Evolutionary conservation across 1,140 invertebrate species (phyloP), one percentile per base, ranked within the genome.

Genomic region (Platyscapa corneri): DNA sequence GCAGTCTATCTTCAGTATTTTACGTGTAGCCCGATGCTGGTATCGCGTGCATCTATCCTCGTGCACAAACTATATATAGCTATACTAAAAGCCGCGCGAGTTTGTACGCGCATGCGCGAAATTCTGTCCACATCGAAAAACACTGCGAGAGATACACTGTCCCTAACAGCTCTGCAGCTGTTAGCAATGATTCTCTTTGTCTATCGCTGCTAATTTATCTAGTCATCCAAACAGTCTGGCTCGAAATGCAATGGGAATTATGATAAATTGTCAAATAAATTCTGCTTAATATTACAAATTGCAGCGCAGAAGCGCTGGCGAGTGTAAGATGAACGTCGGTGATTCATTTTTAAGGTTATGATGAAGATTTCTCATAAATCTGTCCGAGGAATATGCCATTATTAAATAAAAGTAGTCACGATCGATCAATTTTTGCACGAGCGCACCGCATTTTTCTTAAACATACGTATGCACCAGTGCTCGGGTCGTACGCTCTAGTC

Each of bases 271-370:
- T 27, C 10, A 2, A 3, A 56, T 56, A 56, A 7, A 27, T 23
- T 60, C 20, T 27, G 56, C 23, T 60, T 23, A 60, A 27, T 60
- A 27, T 27, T 60, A 10, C 20, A 7, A 27, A 27, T 27, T 60
- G 56, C 56, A 60, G 18, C 56, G 18, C 53, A 20, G 7, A 56
- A 6, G 53, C 53, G 53, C 53, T 3, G 18, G 53, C 18, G 7
- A n/a, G n/a, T 65, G 60, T 3, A 65, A 30, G 60, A 8, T 10
- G n/a, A 65, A 6, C 60, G 30, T 67, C 30, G 30, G 14, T 67
- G n/a, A 34, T 0, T 67, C 64, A 37, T 70, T 70, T 70, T 70
- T n/a, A 12, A 70, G 67, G 67, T 70, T 70, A 70, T 70, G 32
- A 60, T 60, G 27, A 70, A 16, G 67, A 70, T 20, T 70, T 70